Evolutionary conservation across 2,797 vertebrate species (phyloP).

Genomic region (Rallus crepitans): DNA sequence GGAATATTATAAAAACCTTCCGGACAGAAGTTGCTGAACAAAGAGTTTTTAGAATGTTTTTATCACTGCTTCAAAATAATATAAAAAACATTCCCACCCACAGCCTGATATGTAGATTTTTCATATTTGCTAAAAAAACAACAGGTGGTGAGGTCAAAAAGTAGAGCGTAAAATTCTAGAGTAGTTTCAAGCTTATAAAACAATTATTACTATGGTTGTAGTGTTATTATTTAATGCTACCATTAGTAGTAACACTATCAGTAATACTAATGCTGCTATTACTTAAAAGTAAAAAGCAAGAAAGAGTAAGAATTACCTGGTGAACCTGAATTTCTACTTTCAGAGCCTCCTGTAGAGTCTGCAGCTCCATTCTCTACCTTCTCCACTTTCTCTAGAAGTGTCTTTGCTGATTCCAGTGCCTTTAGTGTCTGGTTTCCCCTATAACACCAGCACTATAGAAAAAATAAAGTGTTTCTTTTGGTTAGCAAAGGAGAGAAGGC

Average conservation of each 20-base stretch:
- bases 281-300: not conserved
- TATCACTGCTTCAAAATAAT: not conserved
- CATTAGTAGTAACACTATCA: not conserved
- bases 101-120: not conserved
- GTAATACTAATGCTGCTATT: not conserved
- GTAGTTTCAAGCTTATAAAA: not conserved
- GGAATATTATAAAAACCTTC: not conserved
- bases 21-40: not conserved
- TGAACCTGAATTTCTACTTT: slow-evolving; percentile 99
- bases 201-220: not conserved
- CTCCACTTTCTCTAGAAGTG: slow-evolving; percentile 85
- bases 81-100: not conserved
- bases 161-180: not conserved
- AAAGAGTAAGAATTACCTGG: slow-evolving; percentile 85
- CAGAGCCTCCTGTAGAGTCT: slow-evolving; percentile 98
- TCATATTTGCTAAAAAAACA: slow-evolving; percentile 32
- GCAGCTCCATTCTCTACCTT: slow-evolving; percentile 98
- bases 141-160: slow-evolving; percentile 53
- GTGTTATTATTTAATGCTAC: not conserved
- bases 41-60: not conserved
- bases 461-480: slow-evolving; percentile 49
- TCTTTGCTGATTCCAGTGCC: slow-evolving; percentile 78
- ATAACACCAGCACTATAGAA: slow-evolving; percentile 69
- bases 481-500: not conserved
- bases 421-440: slow-evolving; percentile 75